A percentile compares a stretch with the other conserved stretches of the same genome.
These are phyloP conservation scores for Leptinotarsa peninsularis DNA, from an alignment of 2,888 invertebrate genomes.

Conservation along the genomic window DNA sequence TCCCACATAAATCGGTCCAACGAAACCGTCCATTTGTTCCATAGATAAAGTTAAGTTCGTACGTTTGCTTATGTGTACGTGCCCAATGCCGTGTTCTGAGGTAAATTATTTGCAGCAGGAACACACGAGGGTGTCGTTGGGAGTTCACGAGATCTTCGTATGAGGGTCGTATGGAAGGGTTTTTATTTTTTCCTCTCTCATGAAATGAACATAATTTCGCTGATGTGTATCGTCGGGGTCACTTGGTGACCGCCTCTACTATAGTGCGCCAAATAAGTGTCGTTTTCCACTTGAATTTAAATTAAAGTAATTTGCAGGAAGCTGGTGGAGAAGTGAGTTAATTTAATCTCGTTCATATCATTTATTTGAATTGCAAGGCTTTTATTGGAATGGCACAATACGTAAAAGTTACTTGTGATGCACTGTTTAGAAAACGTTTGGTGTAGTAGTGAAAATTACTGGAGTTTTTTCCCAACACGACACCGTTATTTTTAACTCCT, in stretches of 20 bases:
- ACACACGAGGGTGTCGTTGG: conserved; percentile 12
- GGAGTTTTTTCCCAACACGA: no score
- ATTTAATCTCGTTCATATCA: no score
- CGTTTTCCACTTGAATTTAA: no score
- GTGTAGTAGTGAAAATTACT: no score
- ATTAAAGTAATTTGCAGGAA: no score
- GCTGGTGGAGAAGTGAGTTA: no score
- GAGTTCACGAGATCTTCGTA: conserved; percentile 8
- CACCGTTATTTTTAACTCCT: no score
- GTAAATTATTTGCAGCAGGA: conserved; percentile 9
- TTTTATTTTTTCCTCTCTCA: conserved; percentile 1
- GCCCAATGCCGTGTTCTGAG: conserved; percentile 11
- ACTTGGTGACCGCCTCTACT: neutral
- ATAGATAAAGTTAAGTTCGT: conserved; percentile 22
- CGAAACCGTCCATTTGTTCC: conserved; percentile 51
- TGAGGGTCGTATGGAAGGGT: neutral
- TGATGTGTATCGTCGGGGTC: neutral
- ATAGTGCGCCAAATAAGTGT: no score
- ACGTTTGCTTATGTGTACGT: conserved; percentile 21
- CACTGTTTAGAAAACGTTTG: no score
- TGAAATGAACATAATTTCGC: neutral
- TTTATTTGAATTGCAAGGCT: no score
- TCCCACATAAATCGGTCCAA: conserved; percentile 56
- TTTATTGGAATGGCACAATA: no score
- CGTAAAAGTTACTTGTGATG: no score